Conservation (phyloP, 1,140 invertebrate species). For the Habropoda laboriosa region DNA sequence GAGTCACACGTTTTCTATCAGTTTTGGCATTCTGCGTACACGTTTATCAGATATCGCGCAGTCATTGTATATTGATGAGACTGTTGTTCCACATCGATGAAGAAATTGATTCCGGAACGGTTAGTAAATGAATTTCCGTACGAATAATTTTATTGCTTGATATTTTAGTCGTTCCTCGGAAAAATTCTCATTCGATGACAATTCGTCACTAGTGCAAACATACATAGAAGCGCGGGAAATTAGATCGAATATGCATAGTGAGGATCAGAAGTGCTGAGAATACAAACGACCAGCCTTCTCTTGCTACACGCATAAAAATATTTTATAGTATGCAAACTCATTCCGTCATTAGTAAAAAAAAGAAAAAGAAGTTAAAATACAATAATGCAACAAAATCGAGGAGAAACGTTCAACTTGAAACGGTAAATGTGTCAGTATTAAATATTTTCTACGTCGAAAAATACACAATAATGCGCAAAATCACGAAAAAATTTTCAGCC, state of each 20-base stretch:
- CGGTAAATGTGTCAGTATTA: no score
- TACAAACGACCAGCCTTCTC: no score
- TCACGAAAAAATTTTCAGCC: no score
- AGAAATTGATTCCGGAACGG: conserved; percentile 19
- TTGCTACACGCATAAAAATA: not conserved
- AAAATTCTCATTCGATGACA: not conserved
- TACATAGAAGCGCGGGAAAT: no score
- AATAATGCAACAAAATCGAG: no score
- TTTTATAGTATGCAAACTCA: not conserved
- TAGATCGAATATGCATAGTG: not conserved
- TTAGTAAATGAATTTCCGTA: conserved; percentile 25
- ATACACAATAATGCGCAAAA: no score
- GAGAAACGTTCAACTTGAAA: no score
- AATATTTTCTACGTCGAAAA: no score
- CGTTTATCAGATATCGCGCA: conserved; percentile 22
- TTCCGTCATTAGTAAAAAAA: no score
- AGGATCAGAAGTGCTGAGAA: not conserved
- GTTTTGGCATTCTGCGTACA: not conserved
- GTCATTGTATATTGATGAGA: conserved; percentile 8
- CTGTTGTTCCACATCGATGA: conserved; percentile 12
- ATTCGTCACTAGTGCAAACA: not conserved
- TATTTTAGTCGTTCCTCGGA: not conserved
- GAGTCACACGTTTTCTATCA: not conserved
- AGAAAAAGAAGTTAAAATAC: not conserved
- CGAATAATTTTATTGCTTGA: conserved; percentile 24